Evolutionary conservation across 2,888 invertebrate species (phyloP).

Genomic region (Habroteleia sp.): DNA sequence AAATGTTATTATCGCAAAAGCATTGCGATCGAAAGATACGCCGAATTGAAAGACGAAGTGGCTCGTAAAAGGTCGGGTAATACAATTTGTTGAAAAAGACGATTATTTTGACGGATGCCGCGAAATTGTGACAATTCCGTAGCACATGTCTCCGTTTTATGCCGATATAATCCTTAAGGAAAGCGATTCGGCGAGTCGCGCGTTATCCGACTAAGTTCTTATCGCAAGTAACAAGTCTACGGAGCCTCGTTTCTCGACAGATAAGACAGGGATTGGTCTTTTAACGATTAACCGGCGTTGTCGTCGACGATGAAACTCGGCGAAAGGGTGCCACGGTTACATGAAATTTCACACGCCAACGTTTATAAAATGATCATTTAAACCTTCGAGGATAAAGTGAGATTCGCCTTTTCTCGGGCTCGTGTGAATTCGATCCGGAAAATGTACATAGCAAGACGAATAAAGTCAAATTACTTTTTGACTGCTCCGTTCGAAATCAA

Average conservation of each 20-base stretch:
- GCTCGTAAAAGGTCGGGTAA: conserved; percentile 30
- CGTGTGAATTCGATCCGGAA: conserved; percentile 22
- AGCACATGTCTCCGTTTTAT: conserved; percentile 48
- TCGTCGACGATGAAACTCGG: conserved; percentile 49
- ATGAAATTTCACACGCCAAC: conserved; percentile 52
- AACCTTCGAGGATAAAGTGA: conserved; percentile 40
- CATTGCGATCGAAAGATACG: conserved; percentile 5
- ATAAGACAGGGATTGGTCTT: conserved; percentile 61
- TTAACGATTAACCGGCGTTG: conserved; percentile 57
- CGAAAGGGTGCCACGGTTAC: conserved; percentile 46
- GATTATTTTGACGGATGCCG: conserved; percentile 46
- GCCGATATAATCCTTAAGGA: conserved; percentile 39
- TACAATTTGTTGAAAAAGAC: conserved; percentile 37
- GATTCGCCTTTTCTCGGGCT: conserved; percentile 31
- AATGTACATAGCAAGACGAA: conserved; percentile 33
- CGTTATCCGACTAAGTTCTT: conserved; percentile 54
- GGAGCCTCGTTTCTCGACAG: conserved; percentile 53
- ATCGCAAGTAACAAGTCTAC: conserved; percentile 54
- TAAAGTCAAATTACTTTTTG: conserved; percentile 33
- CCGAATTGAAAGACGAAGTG: conserved; percentile 19
- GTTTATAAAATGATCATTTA: conserved; percentile 52
- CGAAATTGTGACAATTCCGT: conserved; percentile 30
- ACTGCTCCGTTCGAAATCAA: conserved; percentile 34
- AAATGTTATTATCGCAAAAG: background rate
- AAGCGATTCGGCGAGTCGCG: conserved; percentile 28